Base-by-base conservation (phyloP, 2,797 vertebrate genomes). In the Knipowitschia caucasica region DNA sequence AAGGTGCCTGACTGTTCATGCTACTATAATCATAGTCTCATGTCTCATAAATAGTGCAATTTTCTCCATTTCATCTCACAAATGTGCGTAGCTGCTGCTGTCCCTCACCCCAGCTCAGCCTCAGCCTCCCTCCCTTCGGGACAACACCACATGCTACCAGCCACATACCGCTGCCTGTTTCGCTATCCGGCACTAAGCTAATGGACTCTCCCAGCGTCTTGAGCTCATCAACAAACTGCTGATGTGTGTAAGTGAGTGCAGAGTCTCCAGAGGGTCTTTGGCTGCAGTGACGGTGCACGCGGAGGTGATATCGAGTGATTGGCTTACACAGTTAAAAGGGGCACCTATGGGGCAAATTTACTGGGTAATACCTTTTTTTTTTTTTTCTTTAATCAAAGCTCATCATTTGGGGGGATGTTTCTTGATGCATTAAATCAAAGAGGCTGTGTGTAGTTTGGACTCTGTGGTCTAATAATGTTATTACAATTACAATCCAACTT, bases 151-250 rank as follows among this genome's bases (percentile, higher is more conserved):
- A 50, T 47, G 49, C 57, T 52, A 55, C 51, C 3, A 60, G 50
- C 54, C 29, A 15, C 35, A 14, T 17, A 23, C 54, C n/a, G 12
- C 15, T 7, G 42, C 34, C 45, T 15, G 20, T 57, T 36, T 15
- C 53, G 59, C 67, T 51, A 62, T 55, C 60, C 71, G 4, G 12
- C 58, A 62, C 69, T 66, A 63, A 72, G 52, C 60, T 75, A 73
- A 77, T 67, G 73, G 61, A 71, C 47, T 64, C 61, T 61, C 53
- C 23, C 39, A 50, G 57, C 46, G 57, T 53, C 60, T 36, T 6
- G 23, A 35, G 40, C 43, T 73, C 65, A 70, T 78, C 68, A 77
- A 69, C 66, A 74, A 74, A 81, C 67, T 74, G 68, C 67, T 39
- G 34, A 25, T 18, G 65, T 65, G 27, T 46, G 30, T 35, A 47